Conservation (phyloP, 2,888 invertebrate species). For the Cryptus armator region DNA sequence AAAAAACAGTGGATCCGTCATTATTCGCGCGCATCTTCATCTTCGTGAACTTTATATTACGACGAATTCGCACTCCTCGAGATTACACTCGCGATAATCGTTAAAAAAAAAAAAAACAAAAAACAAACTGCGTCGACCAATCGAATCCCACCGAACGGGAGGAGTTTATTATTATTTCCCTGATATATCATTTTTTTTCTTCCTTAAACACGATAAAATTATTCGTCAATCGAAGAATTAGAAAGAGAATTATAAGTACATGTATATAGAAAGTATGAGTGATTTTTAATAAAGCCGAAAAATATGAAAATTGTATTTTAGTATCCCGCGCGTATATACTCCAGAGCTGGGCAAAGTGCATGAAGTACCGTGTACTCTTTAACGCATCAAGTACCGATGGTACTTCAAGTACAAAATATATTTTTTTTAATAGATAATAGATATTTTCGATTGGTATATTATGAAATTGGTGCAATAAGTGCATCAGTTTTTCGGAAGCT, state of each 20-base stretch:
- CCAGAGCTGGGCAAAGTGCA: too few species aligned
- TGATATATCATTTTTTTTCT: slow-evolving; percentile 34
- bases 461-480: too few species aligned
- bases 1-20: background rate
- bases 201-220: slow-evolving; percentile 40
- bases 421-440: too few species aligned
- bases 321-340: background rate
- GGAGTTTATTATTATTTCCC: slow-evolving; percentile 45
- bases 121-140: slow-evolving; percentile 46
- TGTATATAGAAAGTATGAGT: slow-evolving; percentile 67
- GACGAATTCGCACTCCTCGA: slow-evolving; percentile 33
- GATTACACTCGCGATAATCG: background rate
- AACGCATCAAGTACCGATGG: too few species aligned
- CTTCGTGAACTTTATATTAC: slow-evolving; percentile 22
- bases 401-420: too few species aligned
- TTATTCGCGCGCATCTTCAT: slow-evolving; percentile 25
- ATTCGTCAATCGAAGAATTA: slow-evolving; percentile 40
- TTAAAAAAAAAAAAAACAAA: slow-evolving; percentile 2
- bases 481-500: too few species aligned
- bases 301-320: slow-evolving; percentile 25
- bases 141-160: slow-evolving; percentile 34
- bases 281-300: slow-evolving; percentile 66
- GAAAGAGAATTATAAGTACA: slow-evolving; percentile 56
- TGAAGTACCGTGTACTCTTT: too few species aligned
- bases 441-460: too few species aligned